Evolutionary conservation across 2,888 invertebrate species (phyloP).

Genomic region (Morpho helenor): DNA sequence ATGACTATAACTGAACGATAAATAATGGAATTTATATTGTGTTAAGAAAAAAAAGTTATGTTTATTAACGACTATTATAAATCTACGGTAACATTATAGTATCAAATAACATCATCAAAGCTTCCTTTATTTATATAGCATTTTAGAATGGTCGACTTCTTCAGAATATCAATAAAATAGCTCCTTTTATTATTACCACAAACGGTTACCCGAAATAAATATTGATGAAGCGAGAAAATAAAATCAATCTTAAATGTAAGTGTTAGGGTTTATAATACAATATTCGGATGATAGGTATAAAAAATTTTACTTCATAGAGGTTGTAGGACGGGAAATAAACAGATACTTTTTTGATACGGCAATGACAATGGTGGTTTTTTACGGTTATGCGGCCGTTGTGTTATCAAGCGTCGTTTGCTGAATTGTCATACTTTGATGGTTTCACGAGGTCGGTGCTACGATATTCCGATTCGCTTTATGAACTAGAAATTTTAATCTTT

Average conservation of each 20-base stretch:
- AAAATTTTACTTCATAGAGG: conserved; percentile 17
- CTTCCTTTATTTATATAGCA: conserved; percentile 24
- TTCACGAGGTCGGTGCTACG: too few relatives aligned
- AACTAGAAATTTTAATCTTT: too few relatives aligned
- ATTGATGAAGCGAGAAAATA: not conserved
- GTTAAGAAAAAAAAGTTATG: too few relatives aligned
- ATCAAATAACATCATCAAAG: conserved; percentile 16
- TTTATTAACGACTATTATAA: not conserved
- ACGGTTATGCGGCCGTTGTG: conserved; percentile 22
- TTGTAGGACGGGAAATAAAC: conserved; percentile 22
- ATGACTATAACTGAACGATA: too few relatives aligned
- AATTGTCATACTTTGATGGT: conserved; percentile 11
- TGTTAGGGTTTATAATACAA: conserved; percentile 3
- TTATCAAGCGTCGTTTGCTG: conserved; percentile 23
- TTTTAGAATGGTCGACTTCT: conserved; percentile 23
- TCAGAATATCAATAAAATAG: conserved; percentile 26
- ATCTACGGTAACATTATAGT: conserved; percentile 13
- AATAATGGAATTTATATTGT: too few relatives aligned
- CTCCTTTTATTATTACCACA: conserved; percentile 25
- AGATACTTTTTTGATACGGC: conserved; percentile 24
- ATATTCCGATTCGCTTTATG: too few relatives aligned
- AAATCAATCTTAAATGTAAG: conserved; percentile 14
- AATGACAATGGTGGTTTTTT: conserved; percentile 25
- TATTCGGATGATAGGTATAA: conserved; percentile 11
- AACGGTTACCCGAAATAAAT: conserved; percentile 20